Conservation (phyloP, 2,797 vertebrate species). For the Ataeniobius toweri region DNA sequence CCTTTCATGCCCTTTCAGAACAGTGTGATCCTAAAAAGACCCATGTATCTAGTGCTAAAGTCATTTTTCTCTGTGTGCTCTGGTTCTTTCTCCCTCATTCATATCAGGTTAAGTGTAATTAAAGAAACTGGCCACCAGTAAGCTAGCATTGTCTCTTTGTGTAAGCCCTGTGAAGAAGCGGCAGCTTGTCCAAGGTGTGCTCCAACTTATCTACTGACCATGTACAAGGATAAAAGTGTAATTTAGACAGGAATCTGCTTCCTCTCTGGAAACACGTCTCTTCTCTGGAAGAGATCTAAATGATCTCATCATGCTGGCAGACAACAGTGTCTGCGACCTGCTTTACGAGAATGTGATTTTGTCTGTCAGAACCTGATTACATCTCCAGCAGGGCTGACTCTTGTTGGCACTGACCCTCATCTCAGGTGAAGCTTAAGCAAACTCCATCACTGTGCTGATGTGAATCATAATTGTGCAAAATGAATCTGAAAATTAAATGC, state of each 20-base stretch:
- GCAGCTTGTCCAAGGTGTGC: neutral
- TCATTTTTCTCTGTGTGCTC: neutral
- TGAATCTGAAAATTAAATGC: neutral
- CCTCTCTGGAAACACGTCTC: conserved; percentile 22
- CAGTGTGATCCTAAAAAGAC: conserved; percentile 16
- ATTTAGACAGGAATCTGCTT: conserved; percentile 15
- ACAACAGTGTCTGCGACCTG: conserved; percentile 26
- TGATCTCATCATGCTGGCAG: conserved; percentile 43
- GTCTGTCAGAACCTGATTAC: conserved; percentile 36
- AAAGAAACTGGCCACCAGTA: neutral
- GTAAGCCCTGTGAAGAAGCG: neutral
- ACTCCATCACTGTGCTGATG: conserved; percentile 4
- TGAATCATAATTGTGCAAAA: conserved; percentile 26
- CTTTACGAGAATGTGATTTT: conserved; percentile 36
- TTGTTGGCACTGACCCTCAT: conserved; percentile 13
- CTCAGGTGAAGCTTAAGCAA: conserved; percentile 20
- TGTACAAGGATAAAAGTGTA: neutral
- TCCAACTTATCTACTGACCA: neutral
- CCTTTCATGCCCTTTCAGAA: conserved; percentile 53
- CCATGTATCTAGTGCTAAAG: neutral
- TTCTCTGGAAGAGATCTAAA: conserved; percentile 15
- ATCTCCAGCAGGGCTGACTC: conserved; percentile 29
- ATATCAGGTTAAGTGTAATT: neutral
- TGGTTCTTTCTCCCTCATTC: neutral
- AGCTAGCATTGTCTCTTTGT: neutral